A percentile compares a stretch with the other conserved stretches of the same genome.
Conservation (phyloP, 2,888 invertebrate genomes). For the Drosophila quinaria region DNA sequence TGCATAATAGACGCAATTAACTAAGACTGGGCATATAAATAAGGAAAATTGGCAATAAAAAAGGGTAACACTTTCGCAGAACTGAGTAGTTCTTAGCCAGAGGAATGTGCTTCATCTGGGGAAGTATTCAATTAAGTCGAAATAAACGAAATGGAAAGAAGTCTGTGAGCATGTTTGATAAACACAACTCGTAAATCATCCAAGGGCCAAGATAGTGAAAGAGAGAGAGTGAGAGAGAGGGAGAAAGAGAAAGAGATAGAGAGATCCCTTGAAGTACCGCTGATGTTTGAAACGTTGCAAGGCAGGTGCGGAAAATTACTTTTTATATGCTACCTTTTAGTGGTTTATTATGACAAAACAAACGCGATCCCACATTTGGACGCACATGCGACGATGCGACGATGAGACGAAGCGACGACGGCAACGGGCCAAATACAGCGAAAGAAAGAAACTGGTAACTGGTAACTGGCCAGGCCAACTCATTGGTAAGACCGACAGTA, state of each 20-base stretch:
- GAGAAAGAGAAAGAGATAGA: too few species aligned
- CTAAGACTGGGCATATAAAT: not conserved
- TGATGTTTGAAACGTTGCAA: constrained; percentile 65
- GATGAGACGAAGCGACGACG: constrained; percentile 34
- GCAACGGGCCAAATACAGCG: constrained; percentile 17
- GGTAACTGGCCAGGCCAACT: constrained; percentile 8
- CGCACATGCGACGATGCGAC: constrained; percentile 53
- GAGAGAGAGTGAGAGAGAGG: constrained; percentile 12
- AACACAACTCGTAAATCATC: constrained; percentile 72
- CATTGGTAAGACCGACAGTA: constrained; percentile 18
- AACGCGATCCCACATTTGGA: constrained; percentile 64
- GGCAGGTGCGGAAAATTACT: constrained; percentile 84
- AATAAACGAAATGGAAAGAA: constrained; percentile 50
- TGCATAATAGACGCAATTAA: not conserved
- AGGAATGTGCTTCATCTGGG: constrained; percentile 46
- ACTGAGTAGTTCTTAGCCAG: constrained; percentile 9
- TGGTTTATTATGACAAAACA: constrained; percentile 82
- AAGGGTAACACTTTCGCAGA: not conserved
- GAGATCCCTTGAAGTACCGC: constrained; percentile 74
- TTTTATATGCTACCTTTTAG: constrained; percentile 83
- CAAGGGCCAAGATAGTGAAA: constrained; percentile 1
- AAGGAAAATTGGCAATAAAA: not conserved
- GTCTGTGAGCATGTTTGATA: constrained; percentile 65
- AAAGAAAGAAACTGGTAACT: constrained; percentile 15
- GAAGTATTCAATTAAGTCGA: constrained; percentile 70